Evolutionary conservation across 2,888 invertebrate species (phyloP), one percentile per base, ranked within the genome.

Genomic region (Andrena chrysosceles): DNA sequence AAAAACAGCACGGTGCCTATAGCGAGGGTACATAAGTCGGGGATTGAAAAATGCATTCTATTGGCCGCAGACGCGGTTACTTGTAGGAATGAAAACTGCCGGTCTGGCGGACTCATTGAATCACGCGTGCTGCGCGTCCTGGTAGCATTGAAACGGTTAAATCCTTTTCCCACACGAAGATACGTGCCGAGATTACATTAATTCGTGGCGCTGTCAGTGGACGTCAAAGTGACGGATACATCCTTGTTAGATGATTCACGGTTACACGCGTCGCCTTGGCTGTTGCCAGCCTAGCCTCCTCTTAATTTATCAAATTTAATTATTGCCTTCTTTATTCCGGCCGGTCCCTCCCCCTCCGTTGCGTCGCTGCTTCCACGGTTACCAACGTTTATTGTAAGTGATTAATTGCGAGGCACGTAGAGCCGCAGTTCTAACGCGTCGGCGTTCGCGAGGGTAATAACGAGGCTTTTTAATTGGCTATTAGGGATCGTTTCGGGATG

Each of bases 121-220:
- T 77, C 63, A 66, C 71, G 29, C 48, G 69, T 26, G 74, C 52
- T 35, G 59, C 66, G 26, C 13, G 69, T 62, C 42, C 42, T 26
- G 63, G 70, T 77, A 72, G 77, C 77, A 77, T 77, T 77, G 77
- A 59, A 77, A 66, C 71, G 71, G 59, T 49, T 59, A 56, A 66
- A 72, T 77, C 64, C 64, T 77, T 66, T 71, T 77, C 71, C 71
- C 71, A 59, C n/a, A 33, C n/a, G 71, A 29, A 72, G 59, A 64
- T 71, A 35, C 77, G 16, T 48, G 26, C 56, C 6, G 16, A 26
- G 77, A 77, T 77, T 77, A 66, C 64, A 49, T 64, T 77, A 59
- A 71, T 66, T 60, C 52, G 71, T 16, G 10, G 26, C 8, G 31
- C 10, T 56, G 71, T 64, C 76, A 64, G 63, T 77, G 42, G 23